A percentile compares a stretch with the other conserved stretches of the same genome.
Conservation (phyloP, 2,888 invertebrate genomes). For the Xestia ashworthii region DNA sequence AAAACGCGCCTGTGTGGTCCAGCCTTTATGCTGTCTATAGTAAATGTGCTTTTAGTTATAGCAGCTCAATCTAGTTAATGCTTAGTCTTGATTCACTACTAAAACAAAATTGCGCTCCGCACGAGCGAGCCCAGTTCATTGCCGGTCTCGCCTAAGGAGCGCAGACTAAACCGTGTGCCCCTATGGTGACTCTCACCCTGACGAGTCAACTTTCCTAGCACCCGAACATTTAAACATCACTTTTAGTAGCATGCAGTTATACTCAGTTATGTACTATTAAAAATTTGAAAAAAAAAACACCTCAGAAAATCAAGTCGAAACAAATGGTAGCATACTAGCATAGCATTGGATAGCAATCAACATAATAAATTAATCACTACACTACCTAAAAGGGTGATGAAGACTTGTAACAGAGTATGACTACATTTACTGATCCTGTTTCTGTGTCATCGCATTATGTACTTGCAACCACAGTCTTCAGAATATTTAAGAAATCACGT, state of each 20-base stretch:
- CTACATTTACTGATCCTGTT: background rate
- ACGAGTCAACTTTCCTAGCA: conserved; percentile 89
- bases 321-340: background rate
- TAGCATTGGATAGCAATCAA: background rate
- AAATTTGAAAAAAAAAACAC: background rate
- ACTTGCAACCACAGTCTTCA: background rate
- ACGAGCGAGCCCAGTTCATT: conserved; percentile 78
- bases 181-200: conserved; percentile 86
- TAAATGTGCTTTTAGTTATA: background rate
- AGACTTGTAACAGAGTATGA: background rate
- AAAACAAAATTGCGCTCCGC: conserved; percentile 75
- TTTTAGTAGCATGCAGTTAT: background rate
- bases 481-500: background rate
- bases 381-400: background rate
- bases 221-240: conserved; percentile 75
- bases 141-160: conserved; percentile 78
- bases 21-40: too few species aligned
- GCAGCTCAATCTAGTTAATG: background rate
- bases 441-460: background rate
- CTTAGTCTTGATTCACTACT: background rate
- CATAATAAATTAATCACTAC: background rate
- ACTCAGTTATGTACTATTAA: background rate
- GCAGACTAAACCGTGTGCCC: conserved; percentile 84
- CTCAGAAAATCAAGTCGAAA: background rate
- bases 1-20: too few species aligned